A percentile compares a stretch with the other conserved stretches of the same genome.
phyloP scores from a whole-genome alignment of 2,888 invertebrate species.

The Pilophorus perplexus region DNA sequence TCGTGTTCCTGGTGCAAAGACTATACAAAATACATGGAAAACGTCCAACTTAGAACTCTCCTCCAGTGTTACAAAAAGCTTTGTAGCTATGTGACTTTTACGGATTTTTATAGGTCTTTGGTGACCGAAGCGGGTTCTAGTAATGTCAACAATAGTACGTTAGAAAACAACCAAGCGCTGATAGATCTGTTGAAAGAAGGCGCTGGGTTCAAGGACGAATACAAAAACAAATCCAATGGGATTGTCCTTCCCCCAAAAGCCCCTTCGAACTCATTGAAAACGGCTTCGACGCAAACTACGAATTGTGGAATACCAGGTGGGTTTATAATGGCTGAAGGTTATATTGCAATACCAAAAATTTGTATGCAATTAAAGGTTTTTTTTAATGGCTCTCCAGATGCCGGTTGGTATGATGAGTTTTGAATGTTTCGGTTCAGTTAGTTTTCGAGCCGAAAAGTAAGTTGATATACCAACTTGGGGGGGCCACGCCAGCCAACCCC shows the following conservation, averaged over 20 bases:
- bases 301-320: conserved; percentile 23
- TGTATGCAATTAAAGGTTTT: too few relatives aligned
- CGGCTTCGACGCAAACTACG: conserved; percentile 44
- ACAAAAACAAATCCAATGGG: conserved; percentile 54
- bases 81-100: conserved; percentile 76
- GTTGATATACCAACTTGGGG: too few relatives aligned
- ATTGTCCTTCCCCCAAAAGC: conserved; percentile 24
- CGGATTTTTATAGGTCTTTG: conserved; percentile 66
- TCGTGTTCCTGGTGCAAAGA: conserved; percentile 83
- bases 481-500: too few relatives aligned
- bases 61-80: conserved; percentile 85
- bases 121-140: conserved; percentile 52
- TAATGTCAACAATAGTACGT: conserved; percentile 53
- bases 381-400: too few relatives aligned
- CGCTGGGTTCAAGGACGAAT: conserved; percentile 71
- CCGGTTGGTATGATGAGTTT: too few relatives aligned
- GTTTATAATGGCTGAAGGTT: too few relatives aligned
- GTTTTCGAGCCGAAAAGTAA: too few relatives aligned
- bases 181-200: conserved; percentile 78
- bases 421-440: too few relatives aligned
- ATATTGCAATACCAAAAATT: too few relatives aligned
- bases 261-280: conserved; percentile 35
- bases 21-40: conserved; percentile 76
- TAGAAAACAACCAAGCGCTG: conserved; percentile 57
- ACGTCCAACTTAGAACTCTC: conserved; percentile 74